A percentile compares a stretch with the other conserved stretches of the same genome.
Conservation (phyloP, 2,797 vertebrate species). For the Chromobotia macracanthus region DNA sequence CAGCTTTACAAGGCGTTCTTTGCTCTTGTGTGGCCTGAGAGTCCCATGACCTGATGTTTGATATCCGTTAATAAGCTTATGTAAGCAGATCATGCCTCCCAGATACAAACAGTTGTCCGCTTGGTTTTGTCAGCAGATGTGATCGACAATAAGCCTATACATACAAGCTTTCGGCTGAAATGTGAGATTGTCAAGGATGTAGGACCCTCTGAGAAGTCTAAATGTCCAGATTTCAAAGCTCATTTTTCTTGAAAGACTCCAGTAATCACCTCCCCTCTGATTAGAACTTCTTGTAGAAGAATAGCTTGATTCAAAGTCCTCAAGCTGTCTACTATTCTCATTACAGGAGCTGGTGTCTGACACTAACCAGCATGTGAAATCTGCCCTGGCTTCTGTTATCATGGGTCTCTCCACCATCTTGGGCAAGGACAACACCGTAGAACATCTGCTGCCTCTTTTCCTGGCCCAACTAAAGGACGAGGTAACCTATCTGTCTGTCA, state of each 20-base stretch:
- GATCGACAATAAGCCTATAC: slow-evolving; percentile 12
- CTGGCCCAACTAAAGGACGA: slow-evolving; percentile 88
- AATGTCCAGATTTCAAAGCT: slow-evolving; percentile 16
- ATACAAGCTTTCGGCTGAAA: background rate
- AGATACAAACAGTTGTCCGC: slow-evolving; percentile 18
- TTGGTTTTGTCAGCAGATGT: slow-evolving; percentile 34
- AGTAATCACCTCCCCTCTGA: slow-evolving; percentile 36
- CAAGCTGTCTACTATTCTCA: slow-evolving; percentile 22
- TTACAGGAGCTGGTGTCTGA: slow-evolving; percentile 84
- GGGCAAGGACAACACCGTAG: slow-evolving; percentile 88
- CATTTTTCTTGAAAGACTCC: slow-evolving; percentile 38
- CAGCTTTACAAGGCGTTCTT: background rate
- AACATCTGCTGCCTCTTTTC: slow-evolving; percentile 87
- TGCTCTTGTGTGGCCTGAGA: slow-evolving; percentile 13
- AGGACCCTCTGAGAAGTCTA: background rate
- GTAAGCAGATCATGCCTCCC: slow-evolving; percentile 28
- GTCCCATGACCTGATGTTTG: slow-evolving; percentile 36
- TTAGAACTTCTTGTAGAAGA: slow-evolving; percentile 32
- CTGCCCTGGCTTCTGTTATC: slow-evolving; percentile 86
- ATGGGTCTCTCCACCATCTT: slow-evolving; percentile 88
- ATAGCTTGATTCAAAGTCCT: slow-evolving; percentile 36
- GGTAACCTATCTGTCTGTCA: slow-evolving; percentile 67
- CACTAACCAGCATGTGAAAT: slow-evolving; percentile 89
- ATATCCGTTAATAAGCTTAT: slow-evolving; percentile 34
- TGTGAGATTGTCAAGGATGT: background rate